Evolutionary conservation across 1,140 invertebrate genomes (phyloP), one percentile per base, ranked within the genome.

Genomic region (Leguminivora glycinivorella): DNA sequence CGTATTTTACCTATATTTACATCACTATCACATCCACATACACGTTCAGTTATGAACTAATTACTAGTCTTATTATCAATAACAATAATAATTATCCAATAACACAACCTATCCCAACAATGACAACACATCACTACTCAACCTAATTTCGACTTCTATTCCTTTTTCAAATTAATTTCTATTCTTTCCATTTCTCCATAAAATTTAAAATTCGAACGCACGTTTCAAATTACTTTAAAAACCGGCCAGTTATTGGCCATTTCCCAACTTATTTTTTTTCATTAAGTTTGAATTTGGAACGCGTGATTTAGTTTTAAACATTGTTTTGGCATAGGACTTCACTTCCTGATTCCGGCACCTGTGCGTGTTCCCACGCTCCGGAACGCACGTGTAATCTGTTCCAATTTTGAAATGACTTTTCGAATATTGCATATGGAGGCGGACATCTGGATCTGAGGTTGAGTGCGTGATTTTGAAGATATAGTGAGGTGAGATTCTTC

Each of bases 381-480:
- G 58, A 63, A 63, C 58, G 58, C 58, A 63, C 58, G 58, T 63
- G 58, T n/a, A n/a, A 58, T 25, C 19, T 63, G 58, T 34, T 63
- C 58, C n/a, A 60, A 60, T 29, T 60, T 60, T 58, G 2, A 63
- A 63, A 29, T 29, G 12, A 7, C 2, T 14, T 17, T 26, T 63
- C 31, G 47, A 22, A 52, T 22, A 19, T 52, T n/a, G 47, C 47
- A 52, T 52, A 19, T 52, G 40, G 40, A 9, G 34, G 12, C 34
- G 34, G 34, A 12, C 34, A 34, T 34, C 34, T 34, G 34, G 34
- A 29, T 29, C 26, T 29, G 26, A n/a, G n/a, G n/a, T n/a, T n/a
- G n/a, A n/a, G n/a, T n/a, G n/a, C n/a, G n/a, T n/a, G n/a, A n/a
- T n/a, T n/a, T n/a, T n/a, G n/a, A n/a, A n/a, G n/a, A n/a, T n/a